These are phyloP conservation scores for Gortyna flavago DNA, from an alignment of 2,888 invertebrate species.

Conservation along the genomic window DNA sequence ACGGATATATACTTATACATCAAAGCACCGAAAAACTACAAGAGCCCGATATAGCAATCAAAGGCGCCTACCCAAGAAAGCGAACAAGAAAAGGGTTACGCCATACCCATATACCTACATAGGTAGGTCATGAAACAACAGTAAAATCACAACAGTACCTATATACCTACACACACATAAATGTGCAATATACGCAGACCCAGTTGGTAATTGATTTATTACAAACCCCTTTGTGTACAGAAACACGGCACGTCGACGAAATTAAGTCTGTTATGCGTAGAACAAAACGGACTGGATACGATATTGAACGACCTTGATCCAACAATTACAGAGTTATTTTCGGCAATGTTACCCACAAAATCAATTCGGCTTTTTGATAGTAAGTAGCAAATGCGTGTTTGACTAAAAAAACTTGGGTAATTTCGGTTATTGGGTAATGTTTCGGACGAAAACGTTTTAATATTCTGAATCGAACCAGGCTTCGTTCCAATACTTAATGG, in stretches of 20 bases:
- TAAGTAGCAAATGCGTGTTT: constrained; percentile 26
- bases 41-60: constrained; percentile 3
- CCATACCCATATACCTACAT: constrained; percentile 2
- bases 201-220: constrained; percentile 69
- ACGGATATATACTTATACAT: background rate
- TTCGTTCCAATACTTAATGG: constrained; percentile 12
- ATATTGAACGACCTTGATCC: constrained; percentile 53
- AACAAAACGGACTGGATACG: constrained; percentile 57
- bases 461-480: constrained; percentile 16
- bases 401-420: constrained; percentile 19
- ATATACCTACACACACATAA: constrained; percentile 4
- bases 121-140: constrained; percentile 26
- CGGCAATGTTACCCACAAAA: constrained; percentile 35
- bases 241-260: constrained; percentile 53
- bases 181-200: constrained; percentile 42
- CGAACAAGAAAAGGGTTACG: constrained; percentile 11
- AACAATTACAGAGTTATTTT: constrained; percentile 53
- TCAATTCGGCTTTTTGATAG: constrained; percentile 40
- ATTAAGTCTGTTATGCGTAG: constrained; percentile 49
- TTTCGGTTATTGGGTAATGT: constrained; percentile 6
- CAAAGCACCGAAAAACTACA: background rate
- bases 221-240: constrained; percentile 59
- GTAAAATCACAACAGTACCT: constrained; percentile 28
- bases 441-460: constrained; percentile 8
- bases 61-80: background rate